These are phyloP conservation scores for Synergus japonicus DNA, from an alignment of 2,888 invertebrate genomes.

Conservation along the genomic window DNA sequence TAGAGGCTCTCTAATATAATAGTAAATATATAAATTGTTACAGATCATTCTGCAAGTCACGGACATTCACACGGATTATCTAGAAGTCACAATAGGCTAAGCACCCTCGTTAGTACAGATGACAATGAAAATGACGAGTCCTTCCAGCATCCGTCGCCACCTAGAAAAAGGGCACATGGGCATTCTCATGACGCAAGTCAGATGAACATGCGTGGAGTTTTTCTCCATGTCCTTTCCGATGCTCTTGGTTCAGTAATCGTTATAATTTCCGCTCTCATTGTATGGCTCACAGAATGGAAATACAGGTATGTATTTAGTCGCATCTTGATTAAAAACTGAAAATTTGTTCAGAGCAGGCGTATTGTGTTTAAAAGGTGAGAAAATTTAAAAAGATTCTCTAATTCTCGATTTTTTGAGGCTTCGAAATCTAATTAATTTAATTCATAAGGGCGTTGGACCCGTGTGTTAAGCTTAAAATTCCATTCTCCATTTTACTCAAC, in stretches of 20 bases:
- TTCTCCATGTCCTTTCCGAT: slow-evolving; percentile 97
- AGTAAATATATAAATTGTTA: slow-evolving; percentile 54
- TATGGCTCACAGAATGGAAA: slow-evolving; percentile 89
- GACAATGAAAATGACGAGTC: slow-evolving; percentile 86
- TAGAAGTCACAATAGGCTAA: slow-evolving; percentile 80
- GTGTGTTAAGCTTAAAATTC: no score
- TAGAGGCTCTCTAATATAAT: no score
- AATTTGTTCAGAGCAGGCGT: no score
- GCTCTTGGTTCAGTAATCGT: slow-evolving; percentile 97
- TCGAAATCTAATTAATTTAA: no score
- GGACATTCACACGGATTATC: slow-evolving; percentile 82
- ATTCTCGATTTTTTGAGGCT: no score
- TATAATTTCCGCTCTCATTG: slow-evolving; percentile 88
- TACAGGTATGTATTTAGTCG: slow-evolving; percentile 78
- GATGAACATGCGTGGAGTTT: slow-evolving; percentile 99
- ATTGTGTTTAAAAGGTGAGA: no score
- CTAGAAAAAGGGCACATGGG: slow-evolving; percentile 75
- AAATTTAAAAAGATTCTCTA: no score
- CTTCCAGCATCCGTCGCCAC: slow-evolving; percentile 76
- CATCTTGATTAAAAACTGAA: no score
- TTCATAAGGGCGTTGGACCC: no score
- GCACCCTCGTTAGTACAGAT: slow-evolving; percentile 83
- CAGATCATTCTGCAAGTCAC: slow-evolving; percentile 87
- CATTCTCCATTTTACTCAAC: no score
- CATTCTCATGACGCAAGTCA: slow-evolving; percentile 85